Evolutionary conservation across 2,113 vertebrate species (phyloP).

Genomic region (Gymnorhina tibicen): DNA sequence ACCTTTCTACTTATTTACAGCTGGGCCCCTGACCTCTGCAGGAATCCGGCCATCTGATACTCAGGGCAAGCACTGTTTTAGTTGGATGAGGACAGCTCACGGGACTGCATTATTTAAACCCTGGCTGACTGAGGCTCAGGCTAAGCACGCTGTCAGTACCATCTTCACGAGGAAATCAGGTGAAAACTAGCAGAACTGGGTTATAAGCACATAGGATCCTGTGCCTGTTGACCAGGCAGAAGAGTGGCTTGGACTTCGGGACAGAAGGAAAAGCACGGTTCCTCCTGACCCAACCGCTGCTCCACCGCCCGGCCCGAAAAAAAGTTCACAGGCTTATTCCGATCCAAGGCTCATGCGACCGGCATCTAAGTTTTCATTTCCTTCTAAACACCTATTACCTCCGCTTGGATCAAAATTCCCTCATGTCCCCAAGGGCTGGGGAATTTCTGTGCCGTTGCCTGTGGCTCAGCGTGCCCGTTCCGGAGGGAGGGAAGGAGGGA

Average conservation of each 20-base stretch:
- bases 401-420: background rate
- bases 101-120: background rate
- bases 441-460: rapidly evolving
- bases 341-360: rapidly evolving
- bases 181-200: background rate
- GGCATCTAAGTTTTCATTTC: rapidly evolving
- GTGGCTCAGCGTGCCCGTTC: rapidly evolving
- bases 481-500: too few relatives aligned
- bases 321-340: background rate
- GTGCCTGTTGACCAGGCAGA: rapidly evolving
- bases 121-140: background rate
- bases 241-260: too few relatives aligned
- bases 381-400: background rate
- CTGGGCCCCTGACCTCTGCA: background rate
- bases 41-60: background rate
- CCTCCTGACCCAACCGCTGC: background rate
- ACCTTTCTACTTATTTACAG: background rate
- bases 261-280: background rate
- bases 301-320: background rate
- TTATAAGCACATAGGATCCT: background rate
- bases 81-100: background rate
- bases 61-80: background rate
- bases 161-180: background rate
- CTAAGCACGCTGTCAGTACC: rapidly evolving
- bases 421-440: rapidly evolving